These are phyloP conservation scores for Polymixis lichenea DNA, from an alignment of 2,888 invertebrate genomes.

Conservation along the genomic window DNA sequence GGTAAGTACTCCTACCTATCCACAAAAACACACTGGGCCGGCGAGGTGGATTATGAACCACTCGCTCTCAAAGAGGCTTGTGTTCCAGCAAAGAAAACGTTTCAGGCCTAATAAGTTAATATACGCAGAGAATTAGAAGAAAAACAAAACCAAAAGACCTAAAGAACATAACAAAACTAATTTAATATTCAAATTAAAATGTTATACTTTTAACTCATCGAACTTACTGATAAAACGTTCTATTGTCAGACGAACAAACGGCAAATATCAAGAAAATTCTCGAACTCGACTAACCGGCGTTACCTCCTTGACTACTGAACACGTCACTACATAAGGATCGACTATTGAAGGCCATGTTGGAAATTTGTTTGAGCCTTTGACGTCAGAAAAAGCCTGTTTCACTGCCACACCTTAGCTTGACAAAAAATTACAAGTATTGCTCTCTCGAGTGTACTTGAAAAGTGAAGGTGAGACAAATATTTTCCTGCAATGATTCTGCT, in stretches of 20 bases:
- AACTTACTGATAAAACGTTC: conserved; percentile 16
- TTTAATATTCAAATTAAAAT: neutral
- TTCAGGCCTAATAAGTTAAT: neutral
- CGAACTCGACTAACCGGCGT: conserved; percentile 1
- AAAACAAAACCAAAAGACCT: neutral
- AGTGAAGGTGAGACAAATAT: neutral
- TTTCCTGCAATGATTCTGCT: neutral
- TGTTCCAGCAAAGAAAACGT: neutral
- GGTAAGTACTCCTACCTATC: too few species aligned
- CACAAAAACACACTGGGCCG: neutral
- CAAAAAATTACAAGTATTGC: neutral
- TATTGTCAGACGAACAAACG: conserved; percentile 1
- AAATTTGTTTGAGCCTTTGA: conserved; percentile 21
- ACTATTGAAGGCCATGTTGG: conserved; percentile 8
- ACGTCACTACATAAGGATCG: conserved; percentile 25
- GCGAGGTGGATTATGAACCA: neutral
- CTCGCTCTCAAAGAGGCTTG: neutral
- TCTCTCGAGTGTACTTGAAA: neutral
- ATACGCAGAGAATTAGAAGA: neutral
- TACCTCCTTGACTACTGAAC: neutral
- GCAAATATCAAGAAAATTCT: conserved; percentile 3
- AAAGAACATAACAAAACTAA: neutral
- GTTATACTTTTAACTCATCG: neutral
- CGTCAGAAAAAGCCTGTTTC: conserved; percentile 32
- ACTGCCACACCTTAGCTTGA: conserved; percentile 2